Percentiles rank a stretch among this genome's conserved stretches.
Evolutionary conservation across 2,797 vertebrate genomes (phyloP).

Genomic region (Buceros bicornis): DNA sequence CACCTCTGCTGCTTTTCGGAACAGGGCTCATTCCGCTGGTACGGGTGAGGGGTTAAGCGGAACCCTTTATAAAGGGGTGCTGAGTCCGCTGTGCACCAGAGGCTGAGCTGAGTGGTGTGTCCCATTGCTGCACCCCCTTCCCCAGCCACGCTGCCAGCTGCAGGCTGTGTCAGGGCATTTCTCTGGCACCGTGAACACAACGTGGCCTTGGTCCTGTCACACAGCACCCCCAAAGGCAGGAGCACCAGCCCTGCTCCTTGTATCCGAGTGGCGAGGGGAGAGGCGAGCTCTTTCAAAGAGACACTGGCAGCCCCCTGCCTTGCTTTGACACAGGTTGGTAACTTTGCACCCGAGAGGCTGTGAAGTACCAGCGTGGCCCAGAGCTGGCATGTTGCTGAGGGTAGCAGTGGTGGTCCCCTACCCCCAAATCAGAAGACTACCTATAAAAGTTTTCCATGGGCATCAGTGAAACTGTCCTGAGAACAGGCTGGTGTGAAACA

Average conservation of each 20-base stretch:
- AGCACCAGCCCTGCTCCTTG: not conserved
- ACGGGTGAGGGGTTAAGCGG: accelerated
- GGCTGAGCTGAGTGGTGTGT: not conserved
- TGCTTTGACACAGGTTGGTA: not conserved
- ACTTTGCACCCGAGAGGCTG: not conserved
- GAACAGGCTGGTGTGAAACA: not conserved
- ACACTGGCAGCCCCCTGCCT: not conserved
- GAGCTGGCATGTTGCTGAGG: not conserved
- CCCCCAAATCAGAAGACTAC: not conserved
- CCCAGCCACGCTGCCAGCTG: accelerated
- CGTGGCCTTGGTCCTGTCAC: not conserved
- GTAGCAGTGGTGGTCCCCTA: not conserved
- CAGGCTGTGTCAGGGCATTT: accelerated
- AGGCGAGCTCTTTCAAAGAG: accelerated
- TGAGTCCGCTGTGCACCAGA: not conserved
- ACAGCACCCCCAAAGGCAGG: not conserved
- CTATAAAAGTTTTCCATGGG: accelerated
- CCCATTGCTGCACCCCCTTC: not conserved
- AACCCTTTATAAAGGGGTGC: not conserved
- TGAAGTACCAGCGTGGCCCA: no score
- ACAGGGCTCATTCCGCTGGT: not conserved
- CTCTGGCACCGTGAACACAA: not conserved
- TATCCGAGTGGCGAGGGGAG: accelerated
- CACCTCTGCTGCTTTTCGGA: not conserved
- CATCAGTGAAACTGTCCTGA: not conserved